Evolutionary conservation across 2,888 invertebrate species (phyloP).

Genomic region (Drosophila falleni): DNA sequence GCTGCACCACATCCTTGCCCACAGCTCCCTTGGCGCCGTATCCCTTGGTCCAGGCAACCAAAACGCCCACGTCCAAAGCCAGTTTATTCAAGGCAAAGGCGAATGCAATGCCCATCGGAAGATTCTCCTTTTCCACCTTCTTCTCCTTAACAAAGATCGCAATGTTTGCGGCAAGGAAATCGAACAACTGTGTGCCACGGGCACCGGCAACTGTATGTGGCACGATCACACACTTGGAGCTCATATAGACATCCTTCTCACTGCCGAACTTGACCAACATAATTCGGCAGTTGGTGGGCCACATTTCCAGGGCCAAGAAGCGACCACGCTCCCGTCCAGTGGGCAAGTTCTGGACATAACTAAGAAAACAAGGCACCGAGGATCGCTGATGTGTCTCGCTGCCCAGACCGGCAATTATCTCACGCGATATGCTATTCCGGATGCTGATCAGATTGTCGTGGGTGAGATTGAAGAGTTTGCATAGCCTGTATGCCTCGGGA

Average conservation of each 20-base stretch:
- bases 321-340: slow-evolving; percentile 96
- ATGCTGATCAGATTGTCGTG: slow-evolving; percentile 91
- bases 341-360: slow-evolving; percentile 96
- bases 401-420: slow-evolving; percentile 91
- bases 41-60: slow-evolving; percentile 97
- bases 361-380: slow-evolving; percentile 95
- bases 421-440: slow-evolving; percentile 89
- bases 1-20: slow-evolving; percentile 93
- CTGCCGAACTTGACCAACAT: slow-evolving; percentile 92
- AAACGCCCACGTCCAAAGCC: slow-evolving; percentile 92
- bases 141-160: slow-evolving; percentile 94
- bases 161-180: slow-evolving; percentile 96
- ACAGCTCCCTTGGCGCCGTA: slow-evolving; percentile 96
- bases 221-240: slow-evolving; percentile 97
- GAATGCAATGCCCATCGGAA: slow-evolving; percentile 97
- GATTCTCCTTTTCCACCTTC: slow-evolving; percentile 88
- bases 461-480: slow-evolving; percentile 88
- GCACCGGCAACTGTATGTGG: slow-evolving; percentile 96
- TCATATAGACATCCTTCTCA: slow-evolving; percentile 94
- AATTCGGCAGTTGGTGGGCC: slow-evolving; percentile 99
- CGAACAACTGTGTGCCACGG: slow-evolving; percentile 93
- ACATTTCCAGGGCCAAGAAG: slow-evolving; percentile 97
- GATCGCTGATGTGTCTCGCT: slow-evolving; percentile 90
- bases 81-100: slow-evolving; percentile 95
- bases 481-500: slow-evolving; percentile 61